A percentile compares a stretch with the other conserved stretches of the same genome.
Conservation (phyloP, 2,888 invertebrate species). For the Pterostichus niger region DNA sequence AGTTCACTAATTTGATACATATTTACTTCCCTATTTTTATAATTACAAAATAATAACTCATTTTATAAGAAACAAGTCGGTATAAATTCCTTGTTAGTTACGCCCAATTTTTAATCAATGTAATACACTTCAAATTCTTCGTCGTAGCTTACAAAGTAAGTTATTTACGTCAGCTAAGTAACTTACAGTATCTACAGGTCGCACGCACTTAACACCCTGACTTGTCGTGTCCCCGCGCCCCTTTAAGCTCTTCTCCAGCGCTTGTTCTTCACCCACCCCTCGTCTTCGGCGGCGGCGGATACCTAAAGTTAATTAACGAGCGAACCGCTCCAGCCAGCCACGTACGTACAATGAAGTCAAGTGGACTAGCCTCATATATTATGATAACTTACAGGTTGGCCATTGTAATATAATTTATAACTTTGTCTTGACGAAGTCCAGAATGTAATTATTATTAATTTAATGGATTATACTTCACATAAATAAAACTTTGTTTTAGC, state of each 20-base stretch:
- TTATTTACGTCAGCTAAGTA: constrained; percentile 39
- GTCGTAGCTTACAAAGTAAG: constrained; percentile 20
- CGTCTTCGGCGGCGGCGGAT: constrained; percentile 37
- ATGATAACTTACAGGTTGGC: constrained; percentile 63
- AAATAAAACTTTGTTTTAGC: constrained; percentile 30
- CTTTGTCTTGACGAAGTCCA: constrained; percentile 45
- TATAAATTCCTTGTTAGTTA: not conserved
- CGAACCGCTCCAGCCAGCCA: not conserved
- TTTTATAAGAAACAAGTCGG: too few species aligned
- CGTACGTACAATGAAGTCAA: constrained; percentile 60
- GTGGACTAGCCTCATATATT: constrained; percentile 64
- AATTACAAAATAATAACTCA: too few species aligned
- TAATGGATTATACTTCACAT: constrained; percentile 44
- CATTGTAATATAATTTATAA: constrained; percentile 54
- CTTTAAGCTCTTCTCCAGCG: not conserved
- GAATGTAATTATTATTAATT: constrained; percentile 46
- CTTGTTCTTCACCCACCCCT: too few species aligned
- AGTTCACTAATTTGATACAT: too few species aligned
- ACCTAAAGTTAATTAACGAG: constrained; percentile 63
- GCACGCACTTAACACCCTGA: constrained; percentile 42
- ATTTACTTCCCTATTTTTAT: too few species aligned
- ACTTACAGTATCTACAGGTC: constrained; percentile 40
- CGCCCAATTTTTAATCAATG: constrained; percentile 30
- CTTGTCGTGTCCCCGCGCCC: not conserved
- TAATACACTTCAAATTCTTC: not conserved